Evolutionary conservation across 2,888 invertebrate genomes (phyloP), one percentile per base, ranked within the genome.

Genomic region (Drosophila nr. medialis): DNA sequence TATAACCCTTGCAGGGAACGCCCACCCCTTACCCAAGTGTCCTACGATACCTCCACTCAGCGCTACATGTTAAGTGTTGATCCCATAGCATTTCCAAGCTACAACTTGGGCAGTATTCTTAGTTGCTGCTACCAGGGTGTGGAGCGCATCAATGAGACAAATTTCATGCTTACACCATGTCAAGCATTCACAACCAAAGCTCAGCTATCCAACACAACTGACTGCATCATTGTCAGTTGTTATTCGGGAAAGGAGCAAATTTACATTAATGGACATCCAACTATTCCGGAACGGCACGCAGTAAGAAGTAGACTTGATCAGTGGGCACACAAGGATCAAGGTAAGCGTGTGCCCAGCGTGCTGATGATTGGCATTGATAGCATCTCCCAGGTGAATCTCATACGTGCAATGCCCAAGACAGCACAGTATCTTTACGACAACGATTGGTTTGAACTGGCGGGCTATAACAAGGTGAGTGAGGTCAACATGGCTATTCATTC

Each of bases 331-430:
- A 66, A 71, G 5, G 77, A 75, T 50, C 36, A 7, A 1, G 54
- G 13, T 0, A 34, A 18, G 2, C 78, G 73, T 10, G 75, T 90
- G 0, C 92, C 95, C 21, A 96, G 95, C 89, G 95, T 98, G 0
- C 92, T 98, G 34, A 93, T 98, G 90, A 91, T 98, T 24, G 98
- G 98, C 45, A 95, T 98, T 83, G 98, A 98, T 90, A 96, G 97
- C 51, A 95, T 98, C 83, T 98, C 98, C 0, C 93, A 97, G 63
- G 93, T 96, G 42, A 96, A 98, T 90, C 94, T 97, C 66, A 94
- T 95, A n/a, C 94, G 97, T 60, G 95, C 96, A 13, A 95, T 98
- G 95, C 96, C 96, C 0, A 94, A 94, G 85, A 97, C 97, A 0
- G 93, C 94, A 1, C 93, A 94, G n/a, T 95, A 95, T 90, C 93